phyloP scores from a whole-genome alignment of 2,888 invertebrate species.

The Nemoura dubitans region DNA sequence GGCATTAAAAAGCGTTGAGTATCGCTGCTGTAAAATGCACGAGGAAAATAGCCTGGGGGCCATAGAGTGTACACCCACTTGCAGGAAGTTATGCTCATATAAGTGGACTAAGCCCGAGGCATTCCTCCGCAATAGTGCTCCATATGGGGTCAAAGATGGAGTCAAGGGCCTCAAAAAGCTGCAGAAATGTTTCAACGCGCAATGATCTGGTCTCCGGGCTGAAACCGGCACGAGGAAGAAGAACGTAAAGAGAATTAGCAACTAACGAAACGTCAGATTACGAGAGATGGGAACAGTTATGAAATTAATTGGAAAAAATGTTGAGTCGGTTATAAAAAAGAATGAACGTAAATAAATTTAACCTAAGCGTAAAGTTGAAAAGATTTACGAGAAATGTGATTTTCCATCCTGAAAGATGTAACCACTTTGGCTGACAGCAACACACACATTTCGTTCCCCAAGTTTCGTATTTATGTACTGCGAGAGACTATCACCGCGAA shows the following conservation, averaged over 20 bases:
- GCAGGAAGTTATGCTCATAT: background rate
- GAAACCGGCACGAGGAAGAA: background rate
- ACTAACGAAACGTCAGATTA: background rate
- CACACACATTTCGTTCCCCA: background rate
- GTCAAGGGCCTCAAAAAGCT: background rate
- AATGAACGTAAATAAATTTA: background rate
- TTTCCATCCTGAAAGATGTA: background rate
- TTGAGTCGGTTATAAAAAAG: background rate
- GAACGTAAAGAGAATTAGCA: background rate
- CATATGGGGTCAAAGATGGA: background rate
- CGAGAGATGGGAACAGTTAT: background rate
- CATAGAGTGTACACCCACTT: background rate
- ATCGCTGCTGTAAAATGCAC: background rate
- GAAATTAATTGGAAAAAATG: background rate
- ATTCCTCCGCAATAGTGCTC: background rate
- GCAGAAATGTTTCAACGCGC: background rate
- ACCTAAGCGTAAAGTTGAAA: background rate
- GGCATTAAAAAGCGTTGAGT: background rate
- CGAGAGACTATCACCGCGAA: background rate
- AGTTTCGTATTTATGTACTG: background rate
- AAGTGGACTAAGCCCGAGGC: background rate
- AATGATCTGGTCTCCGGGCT: background rate
- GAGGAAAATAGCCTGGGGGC: background rate
- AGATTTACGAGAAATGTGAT: background rate
- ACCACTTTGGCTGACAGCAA: background rate